These are phyloP conservation scores for Montipora efflorescens DNA, from an alignment of 64 coral and sea anemone genomes.

Conservation along the genomic window DNA sequence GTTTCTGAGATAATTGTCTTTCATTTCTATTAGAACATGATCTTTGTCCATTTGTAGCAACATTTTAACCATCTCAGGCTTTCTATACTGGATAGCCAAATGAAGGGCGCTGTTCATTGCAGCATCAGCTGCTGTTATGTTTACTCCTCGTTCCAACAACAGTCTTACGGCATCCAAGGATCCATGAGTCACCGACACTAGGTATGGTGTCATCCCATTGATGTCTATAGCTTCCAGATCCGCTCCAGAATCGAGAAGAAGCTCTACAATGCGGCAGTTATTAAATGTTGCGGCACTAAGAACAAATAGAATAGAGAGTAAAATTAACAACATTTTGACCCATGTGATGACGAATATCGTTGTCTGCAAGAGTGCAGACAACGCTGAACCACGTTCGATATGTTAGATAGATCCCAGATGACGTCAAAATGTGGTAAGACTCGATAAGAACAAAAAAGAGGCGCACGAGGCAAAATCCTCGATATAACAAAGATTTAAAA, in stretches of 20 bases:
- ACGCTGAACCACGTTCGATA: too few species aligned
- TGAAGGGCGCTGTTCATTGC: slow-evolving; percentile 23
- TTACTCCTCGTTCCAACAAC: slow-evolving; percentile 35
- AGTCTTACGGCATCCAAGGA: not conserved
- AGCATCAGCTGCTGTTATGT: not conserved
- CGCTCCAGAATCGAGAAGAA: slow-evolving; percentile 31
- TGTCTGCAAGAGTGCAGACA: too few species aligned
- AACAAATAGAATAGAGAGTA: not conserved
- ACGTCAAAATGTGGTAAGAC: too few species aligned
- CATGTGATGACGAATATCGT: too few species aligned
- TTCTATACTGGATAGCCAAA: slow-evolving; percentile 14
- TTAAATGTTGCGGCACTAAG: slow-evolving; percentile 26
- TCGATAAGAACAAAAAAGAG: too few species aligned
- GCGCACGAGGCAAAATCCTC: too few species aligned
- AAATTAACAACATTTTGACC: not conserved
- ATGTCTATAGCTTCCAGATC: not conserved
- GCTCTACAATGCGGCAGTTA: not conserved
- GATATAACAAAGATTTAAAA: too few species aligned
- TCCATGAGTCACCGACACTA: slow-evolving; percentile 8
- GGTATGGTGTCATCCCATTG: not conserved
- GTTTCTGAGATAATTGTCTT: not conserved
- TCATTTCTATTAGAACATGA: not conserved
- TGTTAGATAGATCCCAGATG: too few species aligned
- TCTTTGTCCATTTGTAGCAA: slow-evolving; percentile 30
- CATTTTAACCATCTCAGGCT: not conserved